Conservation (phyloP, 2,888 invertebrate genomes). For the Xanthia togata region DNA sequence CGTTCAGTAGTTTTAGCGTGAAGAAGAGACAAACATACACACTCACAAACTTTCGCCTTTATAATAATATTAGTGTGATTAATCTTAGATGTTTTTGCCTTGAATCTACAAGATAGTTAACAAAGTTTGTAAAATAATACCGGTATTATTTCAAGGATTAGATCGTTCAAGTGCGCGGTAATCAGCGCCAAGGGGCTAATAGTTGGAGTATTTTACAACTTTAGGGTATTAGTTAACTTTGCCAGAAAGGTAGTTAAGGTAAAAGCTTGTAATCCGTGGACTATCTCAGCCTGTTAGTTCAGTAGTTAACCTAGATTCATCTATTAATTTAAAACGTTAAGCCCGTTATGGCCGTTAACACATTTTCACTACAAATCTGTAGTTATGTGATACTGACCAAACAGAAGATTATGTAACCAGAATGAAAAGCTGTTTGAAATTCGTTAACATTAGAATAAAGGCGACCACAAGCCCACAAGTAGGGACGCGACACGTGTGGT, state of each 20-base stretch:
- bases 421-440: conserved; percentile 14
- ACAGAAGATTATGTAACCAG: conserved; percentile 16
- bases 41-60: too few relatives aligned
- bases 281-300: conserved; percentile 17
- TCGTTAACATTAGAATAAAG: conserved; percentile 25
- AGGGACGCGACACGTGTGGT: conserved; percentile 19
- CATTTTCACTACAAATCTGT: conserved; percentile 25
- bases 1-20: too few relatives aligned
- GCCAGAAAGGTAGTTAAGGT: conserved; percentile 33
- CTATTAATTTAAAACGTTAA: conserved; percentile 24
- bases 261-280: conserved; percentile 40
- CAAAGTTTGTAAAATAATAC: conserved; percentile 35
- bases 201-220: conserved; percentile 52
- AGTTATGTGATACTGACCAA: conserved; percentile 31
- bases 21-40: too few relatives aligned
- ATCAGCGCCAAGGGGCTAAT: conserved; percentile 51
- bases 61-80: too few relatives aligned
- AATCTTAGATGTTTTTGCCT: background rate
- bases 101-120: conserved; percentile 24
- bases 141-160: conserved; percentile 52
- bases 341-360: background rate
- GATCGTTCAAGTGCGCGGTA: conserved; percentile 48
- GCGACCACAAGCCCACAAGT: conserved; percentile 19
- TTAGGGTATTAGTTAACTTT: conserved; percentile 53
- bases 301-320: conserved; percentile 22